phyloP scores from a whole-genome alignment of 2,888 invertebrate genomes.

The Macrostomum cliftonense region DNA sequence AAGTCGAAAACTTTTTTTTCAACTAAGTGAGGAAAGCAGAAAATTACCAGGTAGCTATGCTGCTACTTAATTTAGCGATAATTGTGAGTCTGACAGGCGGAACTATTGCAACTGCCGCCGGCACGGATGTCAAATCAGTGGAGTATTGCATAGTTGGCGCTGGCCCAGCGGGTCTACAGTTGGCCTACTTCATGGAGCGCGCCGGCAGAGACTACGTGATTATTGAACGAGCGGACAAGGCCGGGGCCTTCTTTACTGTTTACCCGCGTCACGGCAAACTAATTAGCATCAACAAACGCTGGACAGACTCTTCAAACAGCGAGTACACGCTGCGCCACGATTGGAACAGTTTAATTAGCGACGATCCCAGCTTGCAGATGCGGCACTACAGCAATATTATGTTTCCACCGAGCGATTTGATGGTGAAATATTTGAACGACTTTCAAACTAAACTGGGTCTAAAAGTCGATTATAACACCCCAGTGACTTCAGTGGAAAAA shows the following conservation, averaged over 20 bases:
- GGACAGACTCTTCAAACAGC: conserved; percentile 32
- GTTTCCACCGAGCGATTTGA: conserved; percentile 23
- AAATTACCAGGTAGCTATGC: too few relatives aligned
- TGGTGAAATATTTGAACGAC: conserved; percentile 33
- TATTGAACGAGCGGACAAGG: conserved; percentile 29
- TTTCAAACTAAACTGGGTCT: conserved; percentile 24
- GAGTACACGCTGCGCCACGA: conserved; percentile 39
- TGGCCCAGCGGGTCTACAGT: conserved; percentile 38
- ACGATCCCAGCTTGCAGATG: conserved; percentile 20
- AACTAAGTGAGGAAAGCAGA: too few relatives aligned
- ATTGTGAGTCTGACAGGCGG: too few relatives aligned
- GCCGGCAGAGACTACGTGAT: conserved; percentile 35
- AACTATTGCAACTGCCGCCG: too few relatives aligned
- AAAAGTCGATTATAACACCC: conserved; percentile 18
- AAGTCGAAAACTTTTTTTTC: too few relatives aligned
- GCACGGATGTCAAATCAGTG: not conserved
- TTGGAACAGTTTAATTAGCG: conserved; percentile 36
- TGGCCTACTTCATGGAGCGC: conserved; percentile 33
- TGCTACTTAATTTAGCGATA: too few relatives aligned
- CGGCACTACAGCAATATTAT: conserved; percentile 21
- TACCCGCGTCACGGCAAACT: conserved; percentile 35
- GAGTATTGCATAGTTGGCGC: conserved; percentile 40
- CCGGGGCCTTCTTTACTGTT: conserved; percentile 27
- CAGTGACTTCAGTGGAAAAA: not conserved
- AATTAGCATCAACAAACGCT: conserved; percentile 37